Percentiles rank a stretch among this genome's conserved stretches.
These are phyloP conservation scores for Nomia melanderi DNA, from an alignment of 1,140 invertebrate species.

Conservation along the genomic window DNA sequence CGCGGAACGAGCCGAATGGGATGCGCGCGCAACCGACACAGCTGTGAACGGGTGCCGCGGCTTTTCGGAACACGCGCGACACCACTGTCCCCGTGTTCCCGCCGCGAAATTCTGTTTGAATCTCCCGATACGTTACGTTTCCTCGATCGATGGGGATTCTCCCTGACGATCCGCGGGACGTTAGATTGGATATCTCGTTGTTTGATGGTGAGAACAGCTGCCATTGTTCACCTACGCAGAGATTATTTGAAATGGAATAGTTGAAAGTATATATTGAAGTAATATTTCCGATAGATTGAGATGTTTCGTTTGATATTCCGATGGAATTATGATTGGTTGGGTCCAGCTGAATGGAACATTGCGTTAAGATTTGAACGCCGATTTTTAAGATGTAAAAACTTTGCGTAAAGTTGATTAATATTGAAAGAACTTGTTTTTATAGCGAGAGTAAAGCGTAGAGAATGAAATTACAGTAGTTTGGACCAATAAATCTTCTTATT, in stretches of 20 bases:
- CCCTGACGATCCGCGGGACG: no score
- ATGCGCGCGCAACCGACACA: constrained; percentile 63
- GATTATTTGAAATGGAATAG: no score
- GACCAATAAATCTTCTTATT: not conserved
- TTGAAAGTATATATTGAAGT: no score
- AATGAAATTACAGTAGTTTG: not conserved
- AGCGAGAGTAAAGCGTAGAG: no score
- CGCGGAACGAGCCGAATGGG: constrained; percentile 55
- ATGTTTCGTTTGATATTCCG: not conserved
- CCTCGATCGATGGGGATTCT: no score
- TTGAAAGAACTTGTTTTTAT: not conserved
- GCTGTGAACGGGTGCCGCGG: constrained; percentile 57
- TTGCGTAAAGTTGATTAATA: not conserved
- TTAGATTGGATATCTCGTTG: no score
- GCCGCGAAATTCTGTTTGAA: not conserved
- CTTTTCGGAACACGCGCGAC: constrained; percentile 12
- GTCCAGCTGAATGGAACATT: not conserved
- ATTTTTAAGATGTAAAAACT: not conserved
- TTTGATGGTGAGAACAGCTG: no score
- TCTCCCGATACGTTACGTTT: not conserved
- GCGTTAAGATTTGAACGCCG: not conserved
- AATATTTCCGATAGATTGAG: no score
- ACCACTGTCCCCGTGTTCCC: not conserved
- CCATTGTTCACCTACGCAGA: no score
- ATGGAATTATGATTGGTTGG: not conserved